These are phyloP conservation scores for Pithys albifrons DNA, from an alignment of 2,113 vertebrate species.

Conservation along the genomic window DNA sequence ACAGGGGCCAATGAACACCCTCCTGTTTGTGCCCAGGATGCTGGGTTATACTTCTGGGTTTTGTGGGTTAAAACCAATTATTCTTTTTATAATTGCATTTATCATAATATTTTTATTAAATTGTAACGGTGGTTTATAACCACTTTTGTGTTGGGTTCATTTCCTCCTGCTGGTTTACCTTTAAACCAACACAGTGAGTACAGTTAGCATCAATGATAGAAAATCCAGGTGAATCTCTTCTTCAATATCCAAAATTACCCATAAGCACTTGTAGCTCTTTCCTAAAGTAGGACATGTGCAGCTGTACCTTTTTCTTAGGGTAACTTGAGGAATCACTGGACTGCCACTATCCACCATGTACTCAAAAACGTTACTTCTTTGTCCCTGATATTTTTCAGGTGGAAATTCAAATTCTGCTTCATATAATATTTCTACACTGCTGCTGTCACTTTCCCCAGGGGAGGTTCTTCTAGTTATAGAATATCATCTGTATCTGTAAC, in stretches of 20 bases:
- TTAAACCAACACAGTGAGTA: background rate
- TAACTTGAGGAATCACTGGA: background rate
- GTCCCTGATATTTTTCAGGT: background rate
- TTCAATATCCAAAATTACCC: background rate
- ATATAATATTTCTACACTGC: no score
- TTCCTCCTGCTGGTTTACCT: no score
- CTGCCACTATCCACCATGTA: background rate
- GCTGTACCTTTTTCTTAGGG: background rate
- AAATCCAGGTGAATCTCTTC: background rate
- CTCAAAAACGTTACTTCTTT: background rate
- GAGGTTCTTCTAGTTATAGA: background rate
- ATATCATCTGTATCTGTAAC: background rate
- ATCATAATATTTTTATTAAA: no score
- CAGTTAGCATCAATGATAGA: background rate
- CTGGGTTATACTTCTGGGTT: no score
- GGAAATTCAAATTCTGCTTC: background rate
- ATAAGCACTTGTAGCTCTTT: background rate
- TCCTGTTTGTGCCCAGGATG: no score
- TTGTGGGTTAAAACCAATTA: no score
- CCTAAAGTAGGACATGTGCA: background rate
- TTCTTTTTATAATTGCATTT: no score
- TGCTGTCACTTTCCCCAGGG: no score
- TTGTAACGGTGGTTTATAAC: no score
- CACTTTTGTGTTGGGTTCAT: no score
- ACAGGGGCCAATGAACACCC: no score